Base-by-base conservation (phyloP, 2,113 vertebrate genomes). In the Quiscalus mexicanus region DNA sequence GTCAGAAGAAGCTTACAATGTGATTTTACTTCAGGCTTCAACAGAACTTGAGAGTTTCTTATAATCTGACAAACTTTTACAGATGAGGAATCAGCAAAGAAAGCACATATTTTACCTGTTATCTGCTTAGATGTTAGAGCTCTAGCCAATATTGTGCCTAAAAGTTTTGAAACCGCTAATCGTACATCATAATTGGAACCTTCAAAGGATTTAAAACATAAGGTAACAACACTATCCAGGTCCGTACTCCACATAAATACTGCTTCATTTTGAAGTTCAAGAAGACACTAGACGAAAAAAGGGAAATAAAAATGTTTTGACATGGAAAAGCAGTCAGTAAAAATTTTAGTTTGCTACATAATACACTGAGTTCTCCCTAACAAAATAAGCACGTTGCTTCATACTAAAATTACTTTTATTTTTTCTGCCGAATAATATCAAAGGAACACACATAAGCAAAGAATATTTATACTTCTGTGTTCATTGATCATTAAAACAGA, bases 171-270 rank as follows among this genome's bases (percentile, higher is more conserved):
- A n/a, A 99, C 98, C 2, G 97, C 97, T 90, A 99, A 97, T 56
- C 99, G 97, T 33, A 99, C 99, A 76, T 98, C 98, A 30, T 99
- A 98, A 98, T 97, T 99, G 75, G 99, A 99, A 67, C 99, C 99
- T 96, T 99, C 99, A 78, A 99, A 99, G 39, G 99, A 99, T 75
- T 99, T 98, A 98, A 99, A 99, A 97, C 99, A 99, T 21, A 99
- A 93, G 10, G 99, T 98, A 82, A 98, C 97, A 88, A 99, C 97
- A 73, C 99, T 99, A 92, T 99, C 99, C 90, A 99, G 79, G 89
- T 99, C 99, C 59, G 98, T 98, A 95, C 91, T 99, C 98, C 98
- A 99, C 97, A 99, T 98, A 97, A 99, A 99, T 41, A 97, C 63
- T 13, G 99, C 99, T 96, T 99, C 99, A 59, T 98, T 98, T 95